Evolutionary conservation across 2,888 invertebrate species (phyloP).

Genomic region (Drosophila tanythrix): DNA sequence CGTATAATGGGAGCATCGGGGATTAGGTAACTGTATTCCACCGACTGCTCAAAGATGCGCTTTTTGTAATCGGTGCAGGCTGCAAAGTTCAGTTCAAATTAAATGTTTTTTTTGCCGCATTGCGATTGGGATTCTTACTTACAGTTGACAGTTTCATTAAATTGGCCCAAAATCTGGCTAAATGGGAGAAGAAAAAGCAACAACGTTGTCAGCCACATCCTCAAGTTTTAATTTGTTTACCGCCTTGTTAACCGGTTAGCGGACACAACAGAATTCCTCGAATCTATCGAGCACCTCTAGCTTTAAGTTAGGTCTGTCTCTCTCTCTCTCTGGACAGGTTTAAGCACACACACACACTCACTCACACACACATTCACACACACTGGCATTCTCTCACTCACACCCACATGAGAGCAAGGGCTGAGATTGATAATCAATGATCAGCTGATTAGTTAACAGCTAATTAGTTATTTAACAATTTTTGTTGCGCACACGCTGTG

Average conservation of each 20-base stretch:
- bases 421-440: not conserved
- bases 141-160: slow-evolving; percentile 36
- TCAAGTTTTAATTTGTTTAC: slow-evolving; percentile 30
- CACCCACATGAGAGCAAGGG: not conserved
- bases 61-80: slow-evolving; percentile 69
- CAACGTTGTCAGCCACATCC: slow-evolving; percentile 39
- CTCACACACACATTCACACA: not conserved
- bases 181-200: slow-evolving; percentile 29
- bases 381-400: not conserved
- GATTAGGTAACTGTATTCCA: slow-evolving; percentile 60
- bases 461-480: not conserved
- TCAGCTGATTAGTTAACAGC: slow-evolving; percentile 22
- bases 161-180: slow-evolving; percentile 9
- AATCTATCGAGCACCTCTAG: slow-evolving; percentile 19
- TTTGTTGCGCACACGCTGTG: slow-evolving; percentile 21
- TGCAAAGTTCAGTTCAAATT: slow-evolving; percentile 2
- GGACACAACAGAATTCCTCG: slow-evolving; percentile 25
- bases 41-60: slow-evolving; percentile 64
- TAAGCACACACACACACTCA: not conserved
- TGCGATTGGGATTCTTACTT: slow-evolving; percentile 19
- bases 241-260: slow-evolving; percentile 45
- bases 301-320: not conserved
- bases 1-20: slow-evolving; percentile 51
- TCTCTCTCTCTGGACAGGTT: slow-evolving; percentile 38
- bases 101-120: not conserved